Conservation (phyloP, 2,888 invertebrate species). For the Melikaiella ostensackeni region DNA sequence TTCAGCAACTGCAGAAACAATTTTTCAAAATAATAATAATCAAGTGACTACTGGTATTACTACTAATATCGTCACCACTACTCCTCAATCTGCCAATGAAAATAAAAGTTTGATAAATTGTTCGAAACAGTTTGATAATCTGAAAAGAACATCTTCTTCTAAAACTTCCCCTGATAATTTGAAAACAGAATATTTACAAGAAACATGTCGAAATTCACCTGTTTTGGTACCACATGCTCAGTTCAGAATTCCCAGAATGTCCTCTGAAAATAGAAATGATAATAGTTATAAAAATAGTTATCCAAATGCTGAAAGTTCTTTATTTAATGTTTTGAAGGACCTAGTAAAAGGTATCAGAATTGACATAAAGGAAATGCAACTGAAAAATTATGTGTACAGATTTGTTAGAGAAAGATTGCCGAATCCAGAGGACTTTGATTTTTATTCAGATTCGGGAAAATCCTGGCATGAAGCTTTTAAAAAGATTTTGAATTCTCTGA, state of each 20-base stretch:
- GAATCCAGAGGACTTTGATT: not conserved
- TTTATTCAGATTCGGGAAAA: not conserved
- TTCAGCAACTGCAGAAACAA: not conserved
- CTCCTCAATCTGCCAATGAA: not conserved
- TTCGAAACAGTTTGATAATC: not conserved
- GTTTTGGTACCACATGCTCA: not conserved
- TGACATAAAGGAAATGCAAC: conserved; percentile 5
- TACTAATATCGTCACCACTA: not conserved
- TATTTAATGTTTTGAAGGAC: conserved; percentile 3
- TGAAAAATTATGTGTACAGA: not conserved
- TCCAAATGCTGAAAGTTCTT: not conserved
- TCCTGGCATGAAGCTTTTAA: not conserved
- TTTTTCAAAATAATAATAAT: not conserved
- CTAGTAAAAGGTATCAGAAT: conserved; percentile 17
- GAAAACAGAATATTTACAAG: not conserved
- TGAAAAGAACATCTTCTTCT: not conserved
- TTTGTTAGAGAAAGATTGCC: conserved; percentile 1
- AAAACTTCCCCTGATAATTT: not conserved
- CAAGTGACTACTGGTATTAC: not conserved
- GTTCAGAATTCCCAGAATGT: not conserved
- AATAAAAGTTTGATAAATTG: not conserved
- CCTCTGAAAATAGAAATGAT: not conserved
- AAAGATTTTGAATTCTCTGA: conserved; percentile 7
- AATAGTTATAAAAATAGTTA: not conserved
- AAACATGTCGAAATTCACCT: not conserved